phyloP scores from a whole-genome alignment of 1,140 invertebrate species.

The Theocolax elegans region DNA sequence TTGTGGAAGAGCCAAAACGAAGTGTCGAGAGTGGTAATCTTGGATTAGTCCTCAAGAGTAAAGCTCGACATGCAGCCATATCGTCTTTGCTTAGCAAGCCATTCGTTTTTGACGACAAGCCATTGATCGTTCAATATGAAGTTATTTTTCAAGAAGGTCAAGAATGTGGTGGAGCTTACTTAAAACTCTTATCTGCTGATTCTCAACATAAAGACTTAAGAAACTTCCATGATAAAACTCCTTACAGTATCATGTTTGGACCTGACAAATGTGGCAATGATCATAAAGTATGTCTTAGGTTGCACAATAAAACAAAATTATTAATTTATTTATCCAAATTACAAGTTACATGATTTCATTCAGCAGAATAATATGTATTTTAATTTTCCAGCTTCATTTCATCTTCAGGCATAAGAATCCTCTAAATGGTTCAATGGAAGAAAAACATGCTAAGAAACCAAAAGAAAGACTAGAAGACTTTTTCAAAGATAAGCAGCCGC shows the following conservation, averaged over 20 bases:
- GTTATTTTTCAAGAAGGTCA: slow-evolving; percentile 91
- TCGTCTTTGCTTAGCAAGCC: slow-evolving; percentile 82
- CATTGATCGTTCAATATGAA: slow-evolving; percentile 95
- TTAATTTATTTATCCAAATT: slow-evolving; percentile 11
- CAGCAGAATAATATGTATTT: neutral
- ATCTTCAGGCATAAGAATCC: slow-evolving; percentile 98
- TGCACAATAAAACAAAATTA: too few species aligned
- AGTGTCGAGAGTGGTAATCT: slow-evolving; percentile 84
- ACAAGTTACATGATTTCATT: slow-evolving; percentile 40
- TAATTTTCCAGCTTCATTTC: slow-evolving; percentile 83
- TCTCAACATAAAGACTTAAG: slow-evolving; percentile 78
- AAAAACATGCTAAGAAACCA: slow-evolving; percentile 93
- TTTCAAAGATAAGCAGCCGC: slow-evolving; percentile 95
- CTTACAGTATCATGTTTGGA: slow-evolving; percentile 99
- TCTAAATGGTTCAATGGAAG: slow-evolving; percentile 86
- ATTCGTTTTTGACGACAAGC: slow-evolving; percentile 88
- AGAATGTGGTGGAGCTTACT: slow-evolving; percentile 98
- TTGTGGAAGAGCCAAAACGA: slow-evolving; percentile 81
- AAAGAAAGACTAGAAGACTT: slow-evolving; percentile 86
- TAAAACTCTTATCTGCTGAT: slow-evolving; percentile 87
- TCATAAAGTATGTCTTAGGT: slow-evolving; percentile 75
- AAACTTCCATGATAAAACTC: slow-evolving; percentile 94
- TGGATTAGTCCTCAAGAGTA: slow-evolving; percentile 92
- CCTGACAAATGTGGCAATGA: slow-evolving; percentile 99
- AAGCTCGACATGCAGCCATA: slow-evolving; percentile 97